phyloP scores from a whole-genome alignment of 2,113 vertebrate genomes.

The Mustela nigripes region DNA sequence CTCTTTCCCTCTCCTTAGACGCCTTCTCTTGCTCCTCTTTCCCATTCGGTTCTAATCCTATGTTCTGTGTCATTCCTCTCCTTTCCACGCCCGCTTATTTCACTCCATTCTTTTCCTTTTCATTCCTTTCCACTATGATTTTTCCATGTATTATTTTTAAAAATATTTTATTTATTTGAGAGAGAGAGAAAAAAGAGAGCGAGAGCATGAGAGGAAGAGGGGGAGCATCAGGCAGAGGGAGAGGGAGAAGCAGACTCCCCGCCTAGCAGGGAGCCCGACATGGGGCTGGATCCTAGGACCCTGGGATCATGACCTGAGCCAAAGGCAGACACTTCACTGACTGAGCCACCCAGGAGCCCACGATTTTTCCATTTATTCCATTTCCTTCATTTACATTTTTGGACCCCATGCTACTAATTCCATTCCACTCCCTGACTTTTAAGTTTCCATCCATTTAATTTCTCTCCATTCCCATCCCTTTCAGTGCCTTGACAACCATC shows the following conservation, averaged over 20 bases:
- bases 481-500: neutral
- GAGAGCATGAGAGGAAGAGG: neutral
- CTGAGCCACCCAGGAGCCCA: neutral
- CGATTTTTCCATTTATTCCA: neutral
- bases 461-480: neutral
- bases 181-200: neutral
- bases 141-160: neutral
- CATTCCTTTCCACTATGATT: neutral
- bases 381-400: neutral
- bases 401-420: too few relatives aligned
- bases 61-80: neutral
- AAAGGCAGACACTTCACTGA: neutral
- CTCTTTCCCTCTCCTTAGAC: neutral
- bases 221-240: neutral
- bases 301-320: neutral
- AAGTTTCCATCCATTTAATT: neutral
- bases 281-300: neutral
- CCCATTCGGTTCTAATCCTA: too few relatives aligned
- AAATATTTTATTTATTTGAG: neutral
- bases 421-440: neutral
- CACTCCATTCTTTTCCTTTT: neutral
- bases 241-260: neutral
- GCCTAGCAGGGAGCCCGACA: neutral
- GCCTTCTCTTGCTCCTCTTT: neutral
- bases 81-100: neutral